Conservation (phyloP, 2,113 vertebrate genomes). For the Platycercus adscitus region DNA sequence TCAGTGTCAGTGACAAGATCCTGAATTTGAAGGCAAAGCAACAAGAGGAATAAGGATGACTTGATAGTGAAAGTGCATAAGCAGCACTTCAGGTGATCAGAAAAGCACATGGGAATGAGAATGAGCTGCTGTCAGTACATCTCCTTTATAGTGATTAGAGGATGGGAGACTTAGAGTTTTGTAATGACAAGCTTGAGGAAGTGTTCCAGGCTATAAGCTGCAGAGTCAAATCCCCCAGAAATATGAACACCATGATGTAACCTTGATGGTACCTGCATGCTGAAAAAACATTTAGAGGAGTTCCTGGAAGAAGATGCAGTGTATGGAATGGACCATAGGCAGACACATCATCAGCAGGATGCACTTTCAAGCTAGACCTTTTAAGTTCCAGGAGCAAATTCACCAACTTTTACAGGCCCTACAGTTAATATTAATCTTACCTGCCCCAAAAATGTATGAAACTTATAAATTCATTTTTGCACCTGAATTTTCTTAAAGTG, state of each 20-base stretch:
- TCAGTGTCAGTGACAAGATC: not conserved
- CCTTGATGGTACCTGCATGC: not conserved
- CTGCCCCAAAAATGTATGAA: not conserved
- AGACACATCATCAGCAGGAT: not conserved
- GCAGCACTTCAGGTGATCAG: not conserved
- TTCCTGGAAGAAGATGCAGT: not conserved
- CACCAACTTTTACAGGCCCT: not conserved
- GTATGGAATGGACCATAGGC: not conserved
- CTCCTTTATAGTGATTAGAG: not conserved
- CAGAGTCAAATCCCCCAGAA: not conserved
- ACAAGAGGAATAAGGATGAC: not conserved
- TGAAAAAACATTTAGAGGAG: not conserved
- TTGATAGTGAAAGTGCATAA: not conserved
- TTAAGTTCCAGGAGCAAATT: not conserved
- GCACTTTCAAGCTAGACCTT: not conserved
- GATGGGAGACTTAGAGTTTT: not conserved
- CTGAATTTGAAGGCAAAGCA: not conserved
- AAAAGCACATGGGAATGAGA: not conserved
- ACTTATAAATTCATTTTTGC: not conserved
- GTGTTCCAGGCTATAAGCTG: not conserved
- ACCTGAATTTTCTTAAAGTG: not conserved
- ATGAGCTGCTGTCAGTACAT: not conserved
- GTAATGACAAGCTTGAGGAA: not conserved
- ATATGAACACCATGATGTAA: not conserved
- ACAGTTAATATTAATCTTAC: not conserved